Evolutionary conservation across 1,140 invertebrate genomes (phyloP).

Genomic region (Micrasema minimum): DNA sequence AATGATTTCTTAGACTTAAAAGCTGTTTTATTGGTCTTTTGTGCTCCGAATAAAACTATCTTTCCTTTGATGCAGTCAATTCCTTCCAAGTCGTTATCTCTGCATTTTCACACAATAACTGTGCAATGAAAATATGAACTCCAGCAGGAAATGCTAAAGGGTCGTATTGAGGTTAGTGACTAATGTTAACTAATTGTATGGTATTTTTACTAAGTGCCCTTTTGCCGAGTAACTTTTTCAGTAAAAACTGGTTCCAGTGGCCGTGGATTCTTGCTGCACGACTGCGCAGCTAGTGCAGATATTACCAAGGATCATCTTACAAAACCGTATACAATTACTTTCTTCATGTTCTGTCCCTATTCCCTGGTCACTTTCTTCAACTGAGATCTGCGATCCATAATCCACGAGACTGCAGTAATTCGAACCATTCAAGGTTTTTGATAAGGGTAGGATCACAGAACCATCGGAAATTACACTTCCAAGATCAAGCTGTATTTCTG

Average conservation of each 20-base stretch:
- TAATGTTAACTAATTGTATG: background rate
- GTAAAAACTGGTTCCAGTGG: constrained; percentile 25
- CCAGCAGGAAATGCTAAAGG: no score
- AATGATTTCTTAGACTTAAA: no score
- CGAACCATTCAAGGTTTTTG: background rate
- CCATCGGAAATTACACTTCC: no score
- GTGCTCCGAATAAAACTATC: constrained; percentile 1
- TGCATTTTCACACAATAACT: background rate
- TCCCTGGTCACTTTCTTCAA: background rate
- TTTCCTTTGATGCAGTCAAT: constrained; percentile 19
- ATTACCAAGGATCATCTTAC: constrained; percentile 4
- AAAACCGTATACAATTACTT: constrained; percentile 1
- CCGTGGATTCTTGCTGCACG: constrained; percentile 23
- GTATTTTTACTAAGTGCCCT: background rate
- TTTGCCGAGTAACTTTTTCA: background rate
- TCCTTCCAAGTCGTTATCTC: constrained; percentile 12
- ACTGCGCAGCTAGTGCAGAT: constrained; percentile 26
- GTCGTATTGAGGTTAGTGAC: background rate
- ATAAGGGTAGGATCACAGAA: no score
- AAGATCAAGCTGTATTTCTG: no score
- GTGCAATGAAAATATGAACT: background rate
- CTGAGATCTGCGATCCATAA: background rate
- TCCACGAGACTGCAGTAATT: background rate
- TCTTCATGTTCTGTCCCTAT: background rate
- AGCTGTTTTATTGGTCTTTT: constrained; percentile 13